A percentile compares a stretch with the other conserved stretches of the same genome.
phyloP scores from a whole-genome alignment of 2,797 vertebrate species.

The Labeo calbasu region DNA sequence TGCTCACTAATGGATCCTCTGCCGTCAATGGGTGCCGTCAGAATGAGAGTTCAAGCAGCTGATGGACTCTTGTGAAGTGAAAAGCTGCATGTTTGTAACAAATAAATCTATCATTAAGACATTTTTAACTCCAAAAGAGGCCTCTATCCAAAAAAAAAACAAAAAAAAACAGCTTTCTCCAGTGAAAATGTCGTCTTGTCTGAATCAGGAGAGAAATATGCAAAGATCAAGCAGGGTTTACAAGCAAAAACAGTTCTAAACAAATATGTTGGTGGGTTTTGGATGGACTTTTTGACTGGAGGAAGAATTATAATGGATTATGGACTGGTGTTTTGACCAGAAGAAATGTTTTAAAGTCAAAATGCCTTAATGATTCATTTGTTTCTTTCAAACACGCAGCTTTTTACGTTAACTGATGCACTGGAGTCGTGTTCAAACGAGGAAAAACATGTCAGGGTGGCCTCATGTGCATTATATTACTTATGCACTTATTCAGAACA shows the following conservation, averaged over 20 bases:
- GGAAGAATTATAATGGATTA: background rate
- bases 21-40: background rate
- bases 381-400: background rate
- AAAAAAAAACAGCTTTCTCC: too few species aligned
- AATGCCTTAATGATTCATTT: background rate
- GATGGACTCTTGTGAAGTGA: background rate
- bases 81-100: background rate
- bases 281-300: background rate
- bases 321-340: background rate
- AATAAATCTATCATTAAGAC: background rate
- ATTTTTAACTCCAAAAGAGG: too few species aligned
- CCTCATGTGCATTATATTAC: background rate
- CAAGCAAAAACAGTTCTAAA: background rate
- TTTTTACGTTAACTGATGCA: background rate
- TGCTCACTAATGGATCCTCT: background rate
- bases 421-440: background rate
- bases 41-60: background rate
- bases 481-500: conserved; percentile 1
- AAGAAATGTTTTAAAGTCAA: background rate
- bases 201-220: too few species aligned
- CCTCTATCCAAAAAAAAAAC: too few species aligned
- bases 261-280: background rate
- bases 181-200: too few species aligned
- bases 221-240: too few species aligned
- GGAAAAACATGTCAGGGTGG: background rate